phyloP scores from a whole-genome alignment of 2,888 invertebrate genomes.

The Tenthredo distinguenda region DNA sequence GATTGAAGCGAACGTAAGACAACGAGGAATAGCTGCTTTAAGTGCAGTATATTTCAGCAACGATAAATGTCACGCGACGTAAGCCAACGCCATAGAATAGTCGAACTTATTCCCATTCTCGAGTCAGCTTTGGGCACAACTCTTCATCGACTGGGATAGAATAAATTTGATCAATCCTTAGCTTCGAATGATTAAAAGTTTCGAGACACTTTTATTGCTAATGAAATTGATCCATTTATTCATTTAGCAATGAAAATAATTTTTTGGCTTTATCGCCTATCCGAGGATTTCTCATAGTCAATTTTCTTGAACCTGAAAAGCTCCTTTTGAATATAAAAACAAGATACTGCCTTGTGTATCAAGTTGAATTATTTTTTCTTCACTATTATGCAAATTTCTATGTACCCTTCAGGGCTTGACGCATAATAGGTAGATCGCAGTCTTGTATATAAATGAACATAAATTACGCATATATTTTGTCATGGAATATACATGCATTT shows the following conservation, averaged over 20 bases:
- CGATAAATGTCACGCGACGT: slow-evolving; percentile 10
- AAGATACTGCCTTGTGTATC: neutral
- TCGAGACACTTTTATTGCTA: neutral
- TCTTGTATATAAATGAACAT: neutral
- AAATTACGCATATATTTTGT: neutral
- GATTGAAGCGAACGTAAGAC: slow-evolving; percentile 36
- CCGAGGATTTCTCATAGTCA: neutral
- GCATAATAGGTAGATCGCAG: neutral
- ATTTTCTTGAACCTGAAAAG: neutral
- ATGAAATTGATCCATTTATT: neutral
- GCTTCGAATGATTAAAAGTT: neutral
- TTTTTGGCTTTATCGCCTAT: neutral
- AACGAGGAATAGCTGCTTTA: neutral
- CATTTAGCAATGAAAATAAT: neutral
- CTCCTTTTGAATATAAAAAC: neutral
- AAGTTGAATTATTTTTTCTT: neutral
- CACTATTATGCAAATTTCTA: neutral
- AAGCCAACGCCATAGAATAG: neutral
- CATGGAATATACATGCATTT: neutral
- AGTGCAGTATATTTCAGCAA: slow-evolving; percentile 5
- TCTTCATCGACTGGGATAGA: neutral
- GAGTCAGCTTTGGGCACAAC: neutral
- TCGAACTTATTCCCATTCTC: neutral
- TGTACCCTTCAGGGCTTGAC: neutral
- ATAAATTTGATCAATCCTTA: slow-evolving; percentile 1